Evolutionary conservation across 2,113 vertebrate species (phyloP).

Genomic region (Esox niger): DNA sequence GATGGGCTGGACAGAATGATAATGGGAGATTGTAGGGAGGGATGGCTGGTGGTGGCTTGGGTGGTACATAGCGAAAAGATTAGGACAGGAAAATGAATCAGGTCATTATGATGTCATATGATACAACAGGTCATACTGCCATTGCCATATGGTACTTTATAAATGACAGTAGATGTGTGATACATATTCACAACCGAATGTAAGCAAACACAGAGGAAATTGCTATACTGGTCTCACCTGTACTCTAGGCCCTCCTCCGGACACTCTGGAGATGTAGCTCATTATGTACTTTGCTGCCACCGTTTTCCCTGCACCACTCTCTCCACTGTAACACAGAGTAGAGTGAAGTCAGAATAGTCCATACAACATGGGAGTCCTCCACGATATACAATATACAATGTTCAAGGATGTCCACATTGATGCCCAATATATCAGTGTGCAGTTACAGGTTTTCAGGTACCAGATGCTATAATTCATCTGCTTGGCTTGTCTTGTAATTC

Average conservation of each 20-base stretch:
- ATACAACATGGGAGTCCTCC: not conserved
- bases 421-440: not conserved
- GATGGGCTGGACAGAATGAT: constrained; percentile 32
- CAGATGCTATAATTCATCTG: not conserved
- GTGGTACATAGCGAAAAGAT: not conserved
- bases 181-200: not conserved
- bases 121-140: no score
- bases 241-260: constrained; percentile 91
- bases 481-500: not conserved
- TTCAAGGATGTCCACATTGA: not conserved
- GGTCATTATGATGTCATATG: constrained; percentile 17
- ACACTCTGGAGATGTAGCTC: constrained; percentile 92
- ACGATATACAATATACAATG: constrained; percentile 2
- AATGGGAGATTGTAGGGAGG: constrained; percentile 6
- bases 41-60: constrained; percentile 22
- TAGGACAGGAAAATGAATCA: constrained; percentile 14
- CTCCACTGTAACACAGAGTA: constrained; percentile 76
- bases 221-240: constrained; percentile 76
- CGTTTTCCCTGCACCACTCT: constrained; percentile 96
- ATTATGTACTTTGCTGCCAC: constrained; percentile 98
- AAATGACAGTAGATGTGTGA: not conserved
- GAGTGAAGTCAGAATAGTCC: constrained; percentile 12
- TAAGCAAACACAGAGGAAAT: not conserved
- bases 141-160: not conserved
- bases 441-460: not conserved